phyloP scores from a whole-genome alignment of 2,888 invertebrate species.

The Hetaerina titia region DNA sequence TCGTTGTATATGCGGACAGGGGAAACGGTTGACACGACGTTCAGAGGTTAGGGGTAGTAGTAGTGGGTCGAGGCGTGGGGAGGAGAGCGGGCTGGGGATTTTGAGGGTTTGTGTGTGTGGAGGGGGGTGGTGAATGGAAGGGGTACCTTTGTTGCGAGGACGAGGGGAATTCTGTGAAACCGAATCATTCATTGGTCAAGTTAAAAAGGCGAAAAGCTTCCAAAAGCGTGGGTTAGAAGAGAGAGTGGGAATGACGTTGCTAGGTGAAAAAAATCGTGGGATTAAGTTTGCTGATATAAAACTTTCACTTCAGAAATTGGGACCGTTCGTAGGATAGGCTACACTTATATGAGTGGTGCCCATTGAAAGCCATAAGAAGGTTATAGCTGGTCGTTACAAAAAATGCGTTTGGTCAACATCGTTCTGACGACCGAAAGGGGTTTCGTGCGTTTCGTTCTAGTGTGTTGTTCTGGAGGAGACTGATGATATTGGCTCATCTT shows the following conservation, averaged over 20 bases:
- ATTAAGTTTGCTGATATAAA: too few relatives aligned
- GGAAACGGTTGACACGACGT: not conserved
- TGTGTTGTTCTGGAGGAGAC: not conserved
- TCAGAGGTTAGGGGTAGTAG: not conserved
- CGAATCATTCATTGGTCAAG: slow-evolving; percentile 24
- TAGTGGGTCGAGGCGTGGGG: not conserved
- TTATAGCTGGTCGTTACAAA: not conserved
- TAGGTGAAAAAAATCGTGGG: too few relatives aligned
- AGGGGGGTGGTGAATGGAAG: not conserved
- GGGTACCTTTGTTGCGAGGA: not conserved
- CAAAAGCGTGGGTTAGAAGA: too few relatives aligned
- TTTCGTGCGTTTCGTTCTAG: not conserved
- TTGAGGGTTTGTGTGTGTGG: not conserved
- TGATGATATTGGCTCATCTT: not conserved
- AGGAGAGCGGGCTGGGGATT: not conserved
- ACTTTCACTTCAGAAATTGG: too few relatives aligned
- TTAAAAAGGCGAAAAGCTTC: not conserved
- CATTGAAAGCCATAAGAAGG: too few relatives aligned
- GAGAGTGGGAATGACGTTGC: too few relatives aligned
- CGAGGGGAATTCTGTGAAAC: not conserved
- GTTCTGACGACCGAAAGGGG: not conserved
- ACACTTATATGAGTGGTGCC: not conserved
- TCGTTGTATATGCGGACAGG: not conserved
- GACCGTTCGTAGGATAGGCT: too few relatives aligned
- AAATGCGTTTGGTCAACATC: not conserved